Evolutionary conservation across 2,797 vertebrate genomes (phyloP).

Genomic region (Sebastes hubbsi): DNA sequence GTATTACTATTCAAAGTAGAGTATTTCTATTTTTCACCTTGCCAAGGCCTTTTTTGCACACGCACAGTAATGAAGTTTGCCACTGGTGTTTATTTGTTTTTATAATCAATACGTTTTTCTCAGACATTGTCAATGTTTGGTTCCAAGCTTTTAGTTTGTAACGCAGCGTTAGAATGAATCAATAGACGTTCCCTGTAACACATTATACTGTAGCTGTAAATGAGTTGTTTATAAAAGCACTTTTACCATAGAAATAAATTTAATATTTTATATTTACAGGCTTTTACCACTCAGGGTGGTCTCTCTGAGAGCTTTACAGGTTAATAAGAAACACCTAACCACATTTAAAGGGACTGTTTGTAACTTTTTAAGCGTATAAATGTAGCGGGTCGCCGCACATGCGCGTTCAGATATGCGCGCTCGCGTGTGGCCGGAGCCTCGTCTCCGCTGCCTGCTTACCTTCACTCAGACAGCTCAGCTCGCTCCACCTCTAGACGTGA

Average conservation of each 20-base stretch:
- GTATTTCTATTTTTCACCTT: constrained; percentile 92
- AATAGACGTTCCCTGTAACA: constrained; percentile 20
- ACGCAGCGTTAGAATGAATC: constrained; percentile 46
- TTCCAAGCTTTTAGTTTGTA: constrained; percentile 53
- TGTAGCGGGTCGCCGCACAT: too few species aligned
- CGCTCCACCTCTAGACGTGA: too few species aligned
- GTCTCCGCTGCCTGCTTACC: too few species aligned
- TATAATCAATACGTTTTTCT: constrained; percentile 13
- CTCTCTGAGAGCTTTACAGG: constrained; percentile 48
- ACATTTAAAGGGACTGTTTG: constrained; percentile 1
- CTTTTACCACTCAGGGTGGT: constrained; percentile 55
- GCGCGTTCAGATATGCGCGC: fast-evolving
- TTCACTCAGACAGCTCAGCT: too few species aligned
- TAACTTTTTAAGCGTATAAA: too few species aligned
- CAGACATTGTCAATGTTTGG: constrained; percentile 18
- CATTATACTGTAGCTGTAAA: constrained; percentile 48
- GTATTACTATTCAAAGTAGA: constrained; percentile 78
- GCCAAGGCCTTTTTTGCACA: constrained; percentile 88
- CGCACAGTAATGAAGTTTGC: constrained; percentile 63
- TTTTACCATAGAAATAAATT: constrained; percentile 62
- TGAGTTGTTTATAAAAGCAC: constrained; percentile 52
- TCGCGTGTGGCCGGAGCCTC: too few species aligned
- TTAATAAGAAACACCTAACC: constrained; percentile 10
- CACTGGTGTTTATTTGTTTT: constrained; percentile 51
- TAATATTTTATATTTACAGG: constrained; percentile 56